phyloP scores from a whole-genome alignment of 2,797 vertebrate species.

The Micrastur ruficollis region DNA sequence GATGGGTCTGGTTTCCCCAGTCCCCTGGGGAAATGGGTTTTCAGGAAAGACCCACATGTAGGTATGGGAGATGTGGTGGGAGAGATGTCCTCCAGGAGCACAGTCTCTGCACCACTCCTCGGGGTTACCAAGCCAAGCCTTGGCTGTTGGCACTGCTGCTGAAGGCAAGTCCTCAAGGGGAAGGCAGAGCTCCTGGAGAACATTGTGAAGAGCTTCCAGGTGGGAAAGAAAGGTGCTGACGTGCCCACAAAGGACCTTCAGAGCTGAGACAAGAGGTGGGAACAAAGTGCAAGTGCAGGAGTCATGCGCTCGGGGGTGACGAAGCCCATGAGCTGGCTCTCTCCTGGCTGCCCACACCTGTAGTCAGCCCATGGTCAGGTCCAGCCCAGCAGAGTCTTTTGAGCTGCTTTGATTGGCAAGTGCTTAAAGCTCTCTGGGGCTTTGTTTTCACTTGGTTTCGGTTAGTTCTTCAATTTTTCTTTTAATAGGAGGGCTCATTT shows the following conservation, averaged over 20 bases:
- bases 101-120: neutral
- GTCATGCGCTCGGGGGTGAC: accelerated
- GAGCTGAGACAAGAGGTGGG: neutral
- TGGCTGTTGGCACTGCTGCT: neutral
- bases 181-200: neutral
- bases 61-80: neutral
- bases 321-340: neutral
- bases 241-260: neutral
- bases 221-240: neutral
- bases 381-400: neutral
- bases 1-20: neutral
- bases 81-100: neutral
- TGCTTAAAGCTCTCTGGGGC: neutral
- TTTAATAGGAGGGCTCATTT: neutral
- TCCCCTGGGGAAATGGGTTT: neutral
- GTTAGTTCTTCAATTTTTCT: neutral
- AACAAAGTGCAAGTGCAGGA: accelerated
- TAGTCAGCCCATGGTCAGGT: neutral
- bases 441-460: neutral
- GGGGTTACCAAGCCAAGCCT: neutral
- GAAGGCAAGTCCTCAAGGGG: neutral
- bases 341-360: neutral
- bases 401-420: neutral
- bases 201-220: neutral
- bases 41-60: neutral